Conservation (phyloP, 2,888 invertebrate genomes). For the Agapostemon virescens region DNA sequence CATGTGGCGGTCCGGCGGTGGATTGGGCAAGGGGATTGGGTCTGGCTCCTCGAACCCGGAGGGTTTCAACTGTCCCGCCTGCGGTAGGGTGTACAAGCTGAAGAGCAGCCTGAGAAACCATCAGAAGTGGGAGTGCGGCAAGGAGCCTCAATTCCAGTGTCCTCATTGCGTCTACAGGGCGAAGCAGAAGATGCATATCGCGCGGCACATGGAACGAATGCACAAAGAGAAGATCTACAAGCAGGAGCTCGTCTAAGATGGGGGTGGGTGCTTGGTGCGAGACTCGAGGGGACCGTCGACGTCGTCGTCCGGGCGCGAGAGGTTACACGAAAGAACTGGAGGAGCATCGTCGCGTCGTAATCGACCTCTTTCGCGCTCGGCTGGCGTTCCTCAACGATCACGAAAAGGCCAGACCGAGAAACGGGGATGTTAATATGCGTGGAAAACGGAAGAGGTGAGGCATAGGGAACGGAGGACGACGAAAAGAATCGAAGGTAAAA, state of each 20-base stretch:
- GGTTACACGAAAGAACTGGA: not conserved
- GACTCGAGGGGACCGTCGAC: slow-evolving; percentile 45
- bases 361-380: slow-evolving; percentile 45
- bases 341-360: not conserved
- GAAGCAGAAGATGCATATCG: slow-evolving; percentile 81
- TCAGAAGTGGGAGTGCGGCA: slow-evolving; percentile 81
- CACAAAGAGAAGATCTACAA: slow-evolving; percentile 81
- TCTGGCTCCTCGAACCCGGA: slow-evolving; percentile 77
- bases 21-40: slow-evolving; percentile 76
- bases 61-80: slow-evolving; percentile 89
- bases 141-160: slow-evolving; percentile 80
- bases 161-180: slow-evolving; percentile 80
- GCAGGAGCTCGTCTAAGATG: slow-evolving; percentile 77
- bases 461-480: not conserved
- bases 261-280: slow-evolving; percentile 11
- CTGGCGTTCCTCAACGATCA: slow-evolving; percentile 40
- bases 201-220: slow-evolving; percentile 81
- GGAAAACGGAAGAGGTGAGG: slow-evolving; percentile 3
- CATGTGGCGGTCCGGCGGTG: slow-evolving; percentile 79
- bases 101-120: slow-evolving; percentile 86
- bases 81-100: slow-evolving; percentile 92
- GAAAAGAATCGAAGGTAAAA: slow-evolving; percentile 38
- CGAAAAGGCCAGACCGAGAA: slow-evolving; percentile 10
- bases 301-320: slow-evolving; percentile 49
- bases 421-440: not conserved